Percentiles rank a stretch among this genome's conserved stretches.
Evolutionary conservation across 1,140 invertebrate genomes (phyloP).

Genomic region (Pseudobourletiella spinata): DNA sequence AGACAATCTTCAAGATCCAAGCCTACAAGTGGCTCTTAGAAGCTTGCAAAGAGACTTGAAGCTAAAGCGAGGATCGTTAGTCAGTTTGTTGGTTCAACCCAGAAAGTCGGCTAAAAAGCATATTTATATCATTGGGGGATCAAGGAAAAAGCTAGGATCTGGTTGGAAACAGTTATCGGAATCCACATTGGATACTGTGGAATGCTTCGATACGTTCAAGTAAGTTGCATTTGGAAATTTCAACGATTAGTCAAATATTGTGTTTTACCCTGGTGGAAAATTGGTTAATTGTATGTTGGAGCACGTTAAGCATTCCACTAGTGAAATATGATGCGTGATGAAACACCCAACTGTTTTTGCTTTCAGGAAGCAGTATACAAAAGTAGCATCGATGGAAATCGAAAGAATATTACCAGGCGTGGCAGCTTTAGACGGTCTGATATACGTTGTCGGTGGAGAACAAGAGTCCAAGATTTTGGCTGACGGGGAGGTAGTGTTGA

Average conservation of each 20-base stretch:
- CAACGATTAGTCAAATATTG: too few relatives aligned
- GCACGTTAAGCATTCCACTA: too few relatives aligned
- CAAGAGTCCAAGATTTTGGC: slow-evolving; percentile 82
- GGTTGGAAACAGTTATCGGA: slow-evolving; percentile 37
- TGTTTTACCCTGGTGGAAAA: too few relatives aligned
- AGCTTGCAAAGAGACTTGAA: slow-evolving; percentile 74
- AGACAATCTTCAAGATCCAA: slow-evolving; percentile 68
- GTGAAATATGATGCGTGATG: too few relatives aligned
- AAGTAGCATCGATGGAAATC: slow-evolving; percentile 70
- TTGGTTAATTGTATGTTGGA: too few relatives aligned
- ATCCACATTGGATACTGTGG: slow-evolving; percentile 25
- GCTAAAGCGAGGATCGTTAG: slow-evolving; percentile 63
- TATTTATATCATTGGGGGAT: slow-evolving; percentile 84
- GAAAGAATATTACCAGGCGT: slow-evolving; percentile 82
- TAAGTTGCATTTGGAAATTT: too few relatives aligned
- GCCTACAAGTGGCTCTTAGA: slow-evolving; percentile 65
- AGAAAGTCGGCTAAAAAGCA: slow-evolving; percentile 73
- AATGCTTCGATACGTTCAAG: slow-evolving; percentile 33
- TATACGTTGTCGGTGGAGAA: slow-evolving; percentile 88
- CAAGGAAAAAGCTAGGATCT: slow-evolving; percentile 60
- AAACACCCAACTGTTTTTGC: too few relatives aligned
- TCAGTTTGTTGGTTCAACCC: slow-evolving; percentile 63
- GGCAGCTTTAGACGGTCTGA: slow-evolving; percentile 70
- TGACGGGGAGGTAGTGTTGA: slow-evolving; percentile 60
- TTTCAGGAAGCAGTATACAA: slow-evolving; percentile 63